phyloP scores from a whole-genome alignment of 2,113 vertebrate genomes.

The Halcyon malimbica region DNA sequence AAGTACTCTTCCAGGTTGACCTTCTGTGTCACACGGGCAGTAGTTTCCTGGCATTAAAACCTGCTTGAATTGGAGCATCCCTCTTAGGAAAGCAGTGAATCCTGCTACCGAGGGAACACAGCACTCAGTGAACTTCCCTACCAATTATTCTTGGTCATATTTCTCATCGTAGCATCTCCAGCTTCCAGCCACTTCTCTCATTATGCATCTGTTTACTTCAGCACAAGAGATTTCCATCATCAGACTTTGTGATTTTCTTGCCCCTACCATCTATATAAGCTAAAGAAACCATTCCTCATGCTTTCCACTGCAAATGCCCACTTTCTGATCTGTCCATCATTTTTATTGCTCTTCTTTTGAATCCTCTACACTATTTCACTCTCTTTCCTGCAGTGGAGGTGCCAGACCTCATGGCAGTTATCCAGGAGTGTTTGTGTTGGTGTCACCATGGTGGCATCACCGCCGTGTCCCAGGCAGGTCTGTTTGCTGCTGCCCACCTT shows the following conservation, averaged over 20 bases:
- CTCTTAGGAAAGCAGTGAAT: neutral
- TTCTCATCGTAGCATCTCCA: neutral
- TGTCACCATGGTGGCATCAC: neutral
- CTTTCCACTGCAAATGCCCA: neutral
- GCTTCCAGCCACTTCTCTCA: neutral
- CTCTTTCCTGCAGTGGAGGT: rapidly evolving
- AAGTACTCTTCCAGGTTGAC: neutral
- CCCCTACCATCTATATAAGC: neutral
- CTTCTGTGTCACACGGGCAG: neutral
- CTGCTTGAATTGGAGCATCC: neutral
- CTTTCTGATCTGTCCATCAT: neutral
- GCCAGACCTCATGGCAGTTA: neutral
- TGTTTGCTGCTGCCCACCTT: neutral
- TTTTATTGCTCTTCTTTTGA: neutral
- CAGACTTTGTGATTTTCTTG: neutral
- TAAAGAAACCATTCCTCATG: neutral
- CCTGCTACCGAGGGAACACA: neutral
- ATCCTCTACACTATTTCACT: neutral
- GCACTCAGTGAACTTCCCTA: neutral
- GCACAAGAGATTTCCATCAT: neutral
- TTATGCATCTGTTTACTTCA: neutral
- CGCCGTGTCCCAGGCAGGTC: neutral
- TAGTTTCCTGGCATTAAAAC: neutral
- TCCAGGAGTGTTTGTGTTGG: neutral
- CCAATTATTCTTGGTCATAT: neutral